Percentiles rank a stretch among this genome's conserved stretches.
Conservation (phyloP, 1,140 invertebrate species). For the Sminthurinus signatus region DNA sequence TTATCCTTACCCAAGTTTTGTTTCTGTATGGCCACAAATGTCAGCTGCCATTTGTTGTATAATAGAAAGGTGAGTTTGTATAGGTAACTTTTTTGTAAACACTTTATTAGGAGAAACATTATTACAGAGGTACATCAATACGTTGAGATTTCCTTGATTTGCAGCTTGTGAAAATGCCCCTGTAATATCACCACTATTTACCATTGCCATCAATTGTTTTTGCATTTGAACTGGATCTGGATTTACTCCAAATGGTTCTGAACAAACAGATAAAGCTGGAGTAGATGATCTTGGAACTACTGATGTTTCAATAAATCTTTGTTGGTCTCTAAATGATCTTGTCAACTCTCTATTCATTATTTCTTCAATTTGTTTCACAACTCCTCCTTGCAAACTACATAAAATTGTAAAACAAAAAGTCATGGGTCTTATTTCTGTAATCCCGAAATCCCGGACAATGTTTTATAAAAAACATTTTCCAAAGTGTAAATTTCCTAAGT, state of each 20-base stretch:
- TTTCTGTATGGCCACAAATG: constrained; percentile 29
- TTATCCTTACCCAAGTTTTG: constrained; percentile 36
- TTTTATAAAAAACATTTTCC: no score
- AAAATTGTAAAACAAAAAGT: no score
- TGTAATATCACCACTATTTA: constrained; percentile 30
- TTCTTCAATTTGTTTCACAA: constrained; percentile 37
- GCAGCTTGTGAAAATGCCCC: constrained; percentile 34
- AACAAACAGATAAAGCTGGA: constrained; percentile 29
- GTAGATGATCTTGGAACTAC: constrained; percentile 29
- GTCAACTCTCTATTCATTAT: constrained; percentile 21
- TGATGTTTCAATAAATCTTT: constrained; percentile 33
- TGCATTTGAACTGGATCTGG: constrained; percentile 14
- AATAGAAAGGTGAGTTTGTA: constrained; percentile 28
- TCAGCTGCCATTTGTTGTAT: constrained; percentile 35
- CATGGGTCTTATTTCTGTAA: no score
- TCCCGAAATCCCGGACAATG: no score
- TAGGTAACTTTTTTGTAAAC: constrained; percentile 23
- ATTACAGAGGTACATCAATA: constrained; percentile 33
- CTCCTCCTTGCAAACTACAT: constrained; percentile 24
- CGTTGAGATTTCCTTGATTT: constrained; percentile 18
- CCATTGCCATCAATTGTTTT: constrained; percentile 17
- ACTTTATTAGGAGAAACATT: constrained; percentile 23
- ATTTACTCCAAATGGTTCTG: constrained; percentile 12
- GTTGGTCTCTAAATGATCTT: constrained; percentile 33
- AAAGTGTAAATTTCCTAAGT: no score